Conservation (phyloP, 2,113 vertebrate genomes). For the Serinus canaria region DNA sequence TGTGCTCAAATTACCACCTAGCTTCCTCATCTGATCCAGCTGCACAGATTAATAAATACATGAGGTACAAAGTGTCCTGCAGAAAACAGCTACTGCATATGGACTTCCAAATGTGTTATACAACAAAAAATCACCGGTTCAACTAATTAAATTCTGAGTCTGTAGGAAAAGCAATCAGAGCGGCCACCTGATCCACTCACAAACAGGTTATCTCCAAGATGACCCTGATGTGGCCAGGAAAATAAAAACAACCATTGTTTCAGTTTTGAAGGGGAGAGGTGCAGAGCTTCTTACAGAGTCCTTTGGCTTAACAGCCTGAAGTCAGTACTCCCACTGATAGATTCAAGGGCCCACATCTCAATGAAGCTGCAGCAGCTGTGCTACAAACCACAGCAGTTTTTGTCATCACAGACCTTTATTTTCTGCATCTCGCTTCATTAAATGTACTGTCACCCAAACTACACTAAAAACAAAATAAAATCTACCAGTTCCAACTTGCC, state of each 20-base stretch:
- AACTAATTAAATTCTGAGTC: neutral
- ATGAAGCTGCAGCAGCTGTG: neutral
- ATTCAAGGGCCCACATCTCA: neutral
- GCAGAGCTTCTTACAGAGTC: neutral
- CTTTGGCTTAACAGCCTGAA: neutral
- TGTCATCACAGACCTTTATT: neutral
- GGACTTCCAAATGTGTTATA: neutral
- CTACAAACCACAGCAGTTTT: neutral
- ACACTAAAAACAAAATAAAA: neutral
- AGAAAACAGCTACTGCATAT: neutral
- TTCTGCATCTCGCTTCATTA: neutral
- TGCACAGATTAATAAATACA: neutral
- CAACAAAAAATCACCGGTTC: neutral
- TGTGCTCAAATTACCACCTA: neutral
- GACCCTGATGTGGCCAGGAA: neutral
- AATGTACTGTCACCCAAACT: neutral
- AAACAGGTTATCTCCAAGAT: neutral
- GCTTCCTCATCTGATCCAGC: neutral
- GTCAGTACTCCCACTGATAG: neutral
- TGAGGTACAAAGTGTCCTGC: neutral
- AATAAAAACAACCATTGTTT: neutral
- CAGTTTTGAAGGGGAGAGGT: neutral
- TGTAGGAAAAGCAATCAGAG: neutral
- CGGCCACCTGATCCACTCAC: neutral
- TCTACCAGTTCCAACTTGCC: neutral